Evolutionary conservation across 2,888 invertebrate genomes (phyloP).

Genomic region (Gymnosoma rotundatum): DNA sequence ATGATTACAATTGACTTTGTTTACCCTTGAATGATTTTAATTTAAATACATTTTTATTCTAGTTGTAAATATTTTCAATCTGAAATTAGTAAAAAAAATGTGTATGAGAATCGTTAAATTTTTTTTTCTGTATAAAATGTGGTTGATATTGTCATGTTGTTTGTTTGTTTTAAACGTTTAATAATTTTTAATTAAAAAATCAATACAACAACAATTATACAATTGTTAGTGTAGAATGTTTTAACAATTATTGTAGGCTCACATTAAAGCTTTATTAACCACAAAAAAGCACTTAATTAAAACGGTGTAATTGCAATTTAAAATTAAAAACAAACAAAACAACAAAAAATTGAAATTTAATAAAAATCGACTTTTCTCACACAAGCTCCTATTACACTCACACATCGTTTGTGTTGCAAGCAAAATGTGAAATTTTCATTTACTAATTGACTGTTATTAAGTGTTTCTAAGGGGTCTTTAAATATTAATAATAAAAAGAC

Average conservation of each 20-base stretch:
- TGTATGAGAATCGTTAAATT: not conserved
- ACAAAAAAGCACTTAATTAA: not conserved
- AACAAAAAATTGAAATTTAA: not conserved
- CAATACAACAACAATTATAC: not conserved
- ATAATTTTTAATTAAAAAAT: constrained; percentile 37
- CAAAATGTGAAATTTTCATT: constrained; percentile 31
- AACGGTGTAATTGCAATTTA: not conserved
- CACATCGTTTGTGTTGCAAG: not conserved
- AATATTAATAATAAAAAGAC: not conserved
- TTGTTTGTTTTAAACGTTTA: constrained; percentile 22
- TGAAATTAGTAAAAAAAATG: too few relatives aligned
- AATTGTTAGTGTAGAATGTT: not conserved
- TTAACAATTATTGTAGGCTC: constrained; percentile 52
- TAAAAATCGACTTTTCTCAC: constrained; percentile 9
- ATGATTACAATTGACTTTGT: constrained; percentile 59
- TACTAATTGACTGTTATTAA: constrained; percentile 29
- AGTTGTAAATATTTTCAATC: constrained; percentile 7
- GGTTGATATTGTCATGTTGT: constrained; percentile 38
- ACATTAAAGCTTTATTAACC: constrained; percentile 46
- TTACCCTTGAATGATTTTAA: constrained; percentile 55
- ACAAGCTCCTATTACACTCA: constrained; percentile 27
- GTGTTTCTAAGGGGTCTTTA: not conserved
- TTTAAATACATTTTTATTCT: constrained; percentile 11
- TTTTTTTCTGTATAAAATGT: constrained; percentile 4
- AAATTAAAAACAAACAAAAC: constrained; percentile 21